These are phyloP conservation scores for Drosophila nikananu DNA, from an alignment of 1,140 invertebrate genomes.

Conservation along the genomic window DNA sequence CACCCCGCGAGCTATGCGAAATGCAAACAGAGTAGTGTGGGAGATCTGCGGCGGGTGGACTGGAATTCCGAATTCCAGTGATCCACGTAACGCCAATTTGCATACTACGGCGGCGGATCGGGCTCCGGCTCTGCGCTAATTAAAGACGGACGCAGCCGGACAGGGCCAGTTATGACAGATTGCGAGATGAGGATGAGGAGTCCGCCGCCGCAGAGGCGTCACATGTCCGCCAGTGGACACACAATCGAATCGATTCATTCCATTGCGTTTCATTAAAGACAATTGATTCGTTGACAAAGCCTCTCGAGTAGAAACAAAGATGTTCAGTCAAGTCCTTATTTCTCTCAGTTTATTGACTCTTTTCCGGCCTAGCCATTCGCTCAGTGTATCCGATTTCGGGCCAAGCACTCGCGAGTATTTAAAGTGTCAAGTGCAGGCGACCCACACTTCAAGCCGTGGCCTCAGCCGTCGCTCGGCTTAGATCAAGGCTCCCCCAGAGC, in stretches of 20 bases:
- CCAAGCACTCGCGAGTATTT: constrained; percentile 42
- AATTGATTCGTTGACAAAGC: constrained; percentile 66
- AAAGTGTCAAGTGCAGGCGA: constrained; percentile 72
- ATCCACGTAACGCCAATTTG: constrained; percentile 77
- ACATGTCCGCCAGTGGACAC: constrained; percentile 52
- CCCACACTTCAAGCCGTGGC: constrained; percentile 51
- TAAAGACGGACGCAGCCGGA: constrained; percentile 59
- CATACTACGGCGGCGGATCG: constrained; percentile 40
- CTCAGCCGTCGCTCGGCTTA: constrained; percentile 41
- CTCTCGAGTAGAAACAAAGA: neutral
- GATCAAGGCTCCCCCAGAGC: constrained; percentile 50
- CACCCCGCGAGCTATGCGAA: constrained; percentile 51
- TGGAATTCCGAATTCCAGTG: constrained; percentile 61
- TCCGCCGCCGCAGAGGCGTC: constrained; percentile 28
- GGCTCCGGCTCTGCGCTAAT: constrained; percentile 56
- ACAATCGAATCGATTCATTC: constrained; percentile 79
- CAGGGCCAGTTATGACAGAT: constrained; percentile 48
- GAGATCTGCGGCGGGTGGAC: constrained; percentile 37
- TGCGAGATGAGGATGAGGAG: constrained; percentile 25
- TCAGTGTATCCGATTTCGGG: constrained; percentile 7
- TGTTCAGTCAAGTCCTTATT: constrained; percentile 7
- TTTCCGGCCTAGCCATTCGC: neutral
- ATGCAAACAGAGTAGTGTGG: constrained; percentile 49
- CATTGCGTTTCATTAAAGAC: constrained; percentile 80
- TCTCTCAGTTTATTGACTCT: constrained; percentile 11